Conservation (phyloP, 1,140 invertebrate genomes). For the Cydia amplana region DNA sequence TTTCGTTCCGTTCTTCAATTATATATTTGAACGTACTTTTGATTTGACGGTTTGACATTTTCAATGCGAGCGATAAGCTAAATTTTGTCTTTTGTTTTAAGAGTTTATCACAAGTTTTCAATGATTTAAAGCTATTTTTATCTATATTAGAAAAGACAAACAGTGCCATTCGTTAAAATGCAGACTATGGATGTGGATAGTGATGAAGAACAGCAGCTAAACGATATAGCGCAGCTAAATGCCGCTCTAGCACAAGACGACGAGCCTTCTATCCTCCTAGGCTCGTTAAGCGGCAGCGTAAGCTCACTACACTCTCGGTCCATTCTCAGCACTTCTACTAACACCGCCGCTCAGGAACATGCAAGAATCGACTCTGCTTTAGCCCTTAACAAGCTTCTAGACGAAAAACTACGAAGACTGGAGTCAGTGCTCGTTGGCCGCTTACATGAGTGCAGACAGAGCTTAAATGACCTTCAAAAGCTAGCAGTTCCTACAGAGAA, state of each 20-base stretch:
- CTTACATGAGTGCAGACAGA: slow-evolving; percentile 55
- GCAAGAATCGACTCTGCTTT: slow-evolving; percentile 55
- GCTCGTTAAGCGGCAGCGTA: slow-evolving; percentile 32
- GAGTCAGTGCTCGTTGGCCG: slow-evolving; percentile 52
- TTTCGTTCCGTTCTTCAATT: too few species aligned
- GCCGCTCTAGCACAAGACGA: slow-evolving; percentile 47
- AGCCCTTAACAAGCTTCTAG: slow-evolving; percentile 58
- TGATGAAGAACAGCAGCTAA: slow-evolving; percentile 50
- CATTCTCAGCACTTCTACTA: slow-evolving; percentile 23
- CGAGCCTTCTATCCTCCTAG: slow-evolving; percentile 33
- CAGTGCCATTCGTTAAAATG: neutral
- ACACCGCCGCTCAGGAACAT: slow-evolving; percentile 36
- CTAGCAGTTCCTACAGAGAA: slow-evolving; percentile 35
- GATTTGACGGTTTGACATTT: too few species aligned
- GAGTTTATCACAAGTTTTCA: too few species aligned
- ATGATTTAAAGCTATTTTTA: too few species aligned
- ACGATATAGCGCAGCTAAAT: slow-evolving; percentile 52
- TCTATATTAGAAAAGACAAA: neutral
- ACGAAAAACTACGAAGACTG: slow-evolving; percentile 57
- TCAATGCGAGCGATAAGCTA: too few species aligned
- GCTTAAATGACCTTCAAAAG: slow-evolving; percentile 45
- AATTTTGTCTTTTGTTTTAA: too few species aligned
- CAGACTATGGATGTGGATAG: slow-evolving; percentile 41
- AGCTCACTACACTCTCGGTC: slow-evolving; percentile 36
- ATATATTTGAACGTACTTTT: too few species aligned